phyloP scores from a whole-genome alignment of 1,140 invertebrate genomes.

The Aphis gossypii region DNA sequence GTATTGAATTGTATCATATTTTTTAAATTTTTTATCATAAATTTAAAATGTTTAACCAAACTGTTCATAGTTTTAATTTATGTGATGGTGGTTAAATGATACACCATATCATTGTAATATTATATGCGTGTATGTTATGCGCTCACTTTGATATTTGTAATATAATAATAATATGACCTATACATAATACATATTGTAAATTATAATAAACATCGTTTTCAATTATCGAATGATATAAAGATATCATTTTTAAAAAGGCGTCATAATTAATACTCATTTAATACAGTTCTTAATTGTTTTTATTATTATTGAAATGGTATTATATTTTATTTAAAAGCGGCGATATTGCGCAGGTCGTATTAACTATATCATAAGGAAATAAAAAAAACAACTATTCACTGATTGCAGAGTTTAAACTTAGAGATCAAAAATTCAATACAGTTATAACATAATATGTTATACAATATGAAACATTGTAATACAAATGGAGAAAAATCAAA shows the following conservation, averaged over 20 bases:
- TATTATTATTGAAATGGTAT: no score
- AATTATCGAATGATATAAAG: neutral
- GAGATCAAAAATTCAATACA: neutral
- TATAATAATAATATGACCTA: neutral
- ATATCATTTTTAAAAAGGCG: neutral
- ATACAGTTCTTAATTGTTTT: no score
- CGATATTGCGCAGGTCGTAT: rapidly evolving
- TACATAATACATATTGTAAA: neutral
- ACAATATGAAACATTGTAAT: neutral
- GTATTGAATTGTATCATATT: no score
- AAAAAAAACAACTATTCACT: neutral
- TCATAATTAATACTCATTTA: no score
- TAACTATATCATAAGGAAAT: neutral
- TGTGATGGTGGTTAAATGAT: neutral
- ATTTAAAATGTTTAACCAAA: neutral
- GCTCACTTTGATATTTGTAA: neutral
- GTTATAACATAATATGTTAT: neutral
- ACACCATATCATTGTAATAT: neutral
- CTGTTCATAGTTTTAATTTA: neutral
- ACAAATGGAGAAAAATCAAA: neutral
- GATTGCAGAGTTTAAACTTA: neutral
- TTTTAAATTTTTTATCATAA: neutral
- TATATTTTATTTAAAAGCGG: neutral
- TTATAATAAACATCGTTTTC: neutral
- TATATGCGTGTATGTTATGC: neutral